Base-by-base conservation (phyloP, 2,888 invertebrate genomes). In the Andrena hattorfiana region DNA sequence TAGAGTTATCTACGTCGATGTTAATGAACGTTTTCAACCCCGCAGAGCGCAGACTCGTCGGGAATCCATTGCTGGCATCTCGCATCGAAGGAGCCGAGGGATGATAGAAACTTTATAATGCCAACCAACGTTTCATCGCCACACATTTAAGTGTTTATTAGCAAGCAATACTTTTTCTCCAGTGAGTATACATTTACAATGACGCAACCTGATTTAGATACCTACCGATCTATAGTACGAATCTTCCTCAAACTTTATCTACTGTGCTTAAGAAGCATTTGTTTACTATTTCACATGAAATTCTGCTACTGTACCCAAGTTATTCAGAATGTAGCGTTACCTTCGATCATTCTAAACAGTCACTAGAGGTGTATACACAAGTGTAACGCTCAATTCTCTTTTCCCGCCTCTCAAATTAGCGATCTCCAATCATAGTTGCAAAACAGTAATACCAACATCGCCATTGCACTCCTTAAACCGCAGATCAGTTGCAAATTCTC, bases 41-140 rank as follows among this genome's bases (percentile, higher is more conserved):
- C 30, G 42, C 59, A 83, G 51, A 68, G 83, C 84, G 84, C 84
- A 83, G 71, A 70, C 78, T 84, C 84, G 63, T 5, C 32, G n/a
- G 60, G 77, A 59, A 77, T 68, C 72, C 83, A 81, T 83, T 69
- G 67, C 75, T 77, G 64, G 63, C 73, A 70, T 74, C 79, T 73
- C 20, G 56, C 23, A 20, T 42, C 51, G 28, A n/a, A 49, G 48
- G 10, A 48, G 54, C 42, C 26, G n/a, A 64, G 23, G 64, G 72
- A 68, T 69, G 82, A 71, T 71, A 68, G 71, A 60, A 77, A 42
- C n/a, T 59, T 74, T 64, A 48, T n/a, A 23, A 60, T 54, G 51
- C 62, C 49, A 49, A 6, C 5, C 48, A 42, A 71, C 20, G 23
- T 73, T 51, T 16, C 67, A n/a, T 48, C 56, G 64, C 54, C 16